phyloP scores from a whole-genome alignment of 2,797 vertebrate genomes.

The Synanceia verrucosa region DNA sequence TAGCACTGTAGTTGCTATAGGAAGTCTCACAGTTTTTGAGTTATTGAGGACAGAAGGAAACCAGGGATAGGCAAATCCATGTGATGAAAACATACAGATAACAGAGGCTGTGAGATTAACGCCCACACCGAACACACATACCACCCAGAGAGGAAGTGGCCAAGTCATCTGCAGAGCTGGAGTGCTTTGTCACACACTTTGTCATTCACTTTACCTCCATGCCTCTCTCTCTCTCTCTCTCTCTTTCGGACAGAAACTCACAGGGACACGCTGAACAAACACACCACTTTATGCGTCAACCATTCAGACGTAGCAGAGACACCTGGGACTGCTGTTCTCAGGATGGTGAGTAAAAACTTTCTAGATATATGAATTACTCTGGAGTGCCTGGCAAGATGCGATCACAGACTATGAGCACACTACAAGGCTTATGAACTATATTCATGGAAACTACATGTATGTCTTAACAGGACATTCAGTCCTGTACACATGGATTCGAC shows the following conservation, averaged over 20 bases:
- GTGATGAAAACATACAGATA: conserved; percentile 72
- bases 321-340: conserved; percentile 17
- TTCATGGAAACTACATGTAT: neutral
- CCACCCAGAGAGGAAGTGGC: conserved; percentile 68
- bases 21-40: too few relatives aligned
- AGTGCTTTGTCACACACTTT: conserved; percentile 26
- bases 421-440: neutral
- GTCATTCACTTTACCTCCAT: conserved; percentile 8
- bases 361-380: neutral
- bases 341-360: conserved; percentile 65
- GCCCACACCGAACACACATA: conserved; percentile 37
- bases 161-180: conserved; percentile 34
- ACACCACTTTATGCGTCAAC: neutral
- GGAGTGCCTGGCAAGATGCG: neutral
- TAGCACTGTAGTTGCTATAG: too few relatives aligned
- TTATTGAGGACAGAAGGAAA: conserved; percentile 35
- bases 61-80: conserved; percentile 78
- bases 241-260: conserved; percentile 36
- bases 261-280: conserved; percentile 48
- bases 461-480: neutral
- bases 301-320: conserved; percentile 15
- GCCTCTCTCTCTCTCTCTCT: conserved; percentile 16
- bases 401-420: neutral
- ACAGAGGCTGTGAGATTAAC: conserved; percentile 30
- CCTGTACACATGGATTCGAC: neutral